A percentile compares a stretch with the other conserved stretches of the same genome.
Evolutionary conservation across 2,113 vertebrate genomes (phyloP).

Genomic region (Amia ocellicauda): DNA sequence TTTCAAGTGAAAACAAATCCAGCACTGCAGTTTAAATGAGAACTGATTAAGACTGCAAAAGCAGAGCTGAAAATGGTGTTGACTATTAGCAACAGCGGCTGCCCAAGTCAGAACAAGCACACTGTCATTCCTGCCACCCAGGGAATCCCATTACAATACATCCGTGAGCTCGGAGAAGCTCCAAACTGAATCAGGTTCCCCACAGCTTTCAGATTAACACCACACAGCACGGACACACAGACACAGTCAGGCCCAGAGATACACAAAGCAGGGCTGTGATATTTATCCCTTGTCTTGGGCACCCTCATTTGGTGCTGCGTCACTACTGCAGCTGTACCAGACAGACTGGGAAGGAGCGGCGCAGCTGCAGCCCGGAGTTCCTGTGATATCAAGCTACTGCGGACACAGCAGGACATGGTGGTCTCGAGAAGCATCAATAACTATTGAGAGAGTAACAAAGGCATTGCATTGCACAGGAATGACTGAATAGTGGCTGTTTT

Average conservation of each 20-base stretch:
- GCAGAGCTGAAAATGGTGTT: too few relatives aligned
- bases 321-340: conserved; percentile 45
- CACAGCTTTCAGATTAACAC: neutral
- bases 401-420: too few relatives aligned
- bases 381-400: too few relatives aligned
- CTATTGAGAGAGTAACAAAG: too few relatives aligned
- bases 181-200: neutral
- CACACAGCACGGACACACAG: neutral
- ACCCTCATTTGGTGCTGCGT: conserved; percentile 52
- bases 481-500: too few relatives aligned
- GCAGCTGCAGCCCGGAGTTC: conserved; percentile 9
- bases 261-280: neutral
- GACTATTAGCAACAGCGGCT: too few relatives aligned
- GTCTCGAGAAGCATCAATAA: too few relatives aligned
- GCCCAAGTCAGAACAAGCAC: too few relatives aligned
- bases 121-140: neutral
- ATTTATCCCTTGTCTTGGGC: conserved; percentile 48
- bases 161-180: neutral
- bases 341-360: neutral
- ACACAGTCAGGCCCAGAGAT: neutral
- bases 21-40: too few relatives aligned
- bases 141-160: neutral
- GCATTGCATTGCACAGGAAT: too few relatives aligned
- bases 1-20: too few relatives aligned
- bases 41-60: neutral